Conservation (phyloP, 2,113 vertebrate species). For the Proterorhinus semilunaris region DNA sequence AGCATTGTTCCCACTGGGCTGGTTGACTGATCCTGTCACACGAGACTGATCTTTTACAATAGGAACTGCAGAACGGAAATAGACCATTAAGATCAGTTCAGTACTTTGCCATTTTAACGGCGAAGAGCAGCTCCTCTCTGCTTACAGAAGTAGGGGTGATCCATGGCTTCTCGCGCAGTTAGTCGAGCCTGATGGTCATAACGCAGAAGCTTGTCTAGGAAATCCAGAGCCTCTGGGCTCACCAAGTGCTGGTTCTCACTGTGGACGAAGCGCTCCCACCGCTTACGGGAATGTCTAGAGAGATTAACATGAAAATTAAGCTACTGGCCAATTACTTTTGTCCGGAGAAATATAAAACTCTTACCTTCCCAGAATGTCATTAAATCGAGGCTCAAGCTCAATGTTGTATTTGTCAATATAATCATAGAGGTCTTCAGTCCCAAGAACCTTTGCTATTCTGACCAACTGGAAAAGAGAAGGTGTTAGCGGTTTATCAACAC, state of each 20-base stretch:
- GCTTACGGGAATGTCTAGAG: constrained; percentile 78
- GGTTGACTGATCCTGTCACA: constrained; percentile 56
- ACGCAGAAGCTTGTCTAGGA: constrained; percentile 79
- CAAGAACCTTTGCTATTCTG: constrained; percentile 81
- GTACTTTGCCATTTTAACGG: not conserved
- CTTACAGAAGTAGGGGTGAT: constrained; percentile 81
- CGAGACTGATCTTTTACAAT: constrained; percentile 74
- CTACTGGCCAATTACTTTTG: not conserved
- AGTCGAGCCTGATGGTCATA: constrained; percentile 80
- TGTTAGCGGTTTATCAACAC: not conserved
- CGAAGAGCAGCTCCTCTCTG: not conserved
- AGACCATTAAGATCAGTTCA: not conserved
- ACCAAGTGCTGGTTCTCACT: constrained; percentile 83
- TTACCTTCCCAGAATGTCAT: constrained; percentile 81
- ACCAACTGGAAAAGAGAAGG: constrained; percentile 69
- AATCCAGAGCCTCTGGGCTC: constrained; percentile 77
- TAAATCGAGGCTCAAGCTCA: constrained; percentile 81
- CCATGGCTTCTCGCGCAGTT: constrained; percentile 79
- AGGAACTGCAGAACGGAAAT: constrained; percentile 49
- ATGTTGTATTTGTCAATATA: constrained; percentile 85
- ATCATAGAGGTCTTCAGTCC: constrained; percentile 81
- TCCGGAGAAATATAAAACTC: constrained; percentile 1
- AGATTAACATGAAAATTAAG: not conserved
- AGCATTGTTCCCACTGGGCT: constrained; percentile 62
- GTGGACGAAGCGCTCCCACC: constrained; percentile 82